Conservation (phyloP, 1,140 invertebrate genomes). For the Hyles euphorbiae region DNA sequence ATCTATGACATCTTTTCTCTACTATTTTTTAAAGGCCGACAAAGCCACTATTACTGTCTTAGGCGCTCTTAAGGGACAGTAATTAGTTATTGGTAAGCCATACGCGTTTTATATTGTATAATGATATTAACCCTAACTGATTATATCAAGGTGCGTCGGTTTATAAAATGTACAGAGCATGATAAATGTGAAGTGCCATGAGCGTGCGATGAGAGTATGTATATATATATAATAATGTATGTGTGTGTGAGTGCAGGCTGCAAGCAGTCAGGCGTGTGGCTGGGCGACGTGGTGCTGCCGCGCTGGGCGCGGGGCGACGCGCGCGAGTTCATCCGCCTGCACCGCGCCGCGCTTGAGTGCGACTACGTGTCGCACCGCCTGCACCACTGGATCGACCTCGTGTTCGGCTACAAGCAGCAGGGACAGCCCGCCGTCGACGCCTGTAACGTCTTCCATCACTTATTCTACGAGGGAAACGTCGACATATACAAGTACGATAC, state of each 20-base stretch:
- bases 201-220: too few relatives aligned
- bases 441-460: conserved; percentile 98
- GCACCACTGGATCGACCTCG: conserved; percentile 99
- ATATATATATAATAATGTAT: too few relatives aligned
- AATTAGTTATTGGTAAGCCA: too few relatives aligned
- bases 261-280: conserved; percentile 95
- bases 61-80: too few relatives aligned
- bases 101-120: too few relatives aligned
- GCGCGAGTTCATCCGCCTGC: conserved; percentile 94
- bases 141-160: too few relatives aligned
- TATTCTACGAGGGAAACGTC: conserved; percentile 99
- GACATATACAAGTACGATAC: conserved; percentile 94
- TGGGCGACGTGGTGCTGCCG: conserved; percentile 96
- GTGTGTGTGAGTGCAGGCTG: conserved; percentile 76
- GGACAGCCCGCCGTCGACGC: conserved; percentile 92
- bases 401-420: conserved; percentile 99
- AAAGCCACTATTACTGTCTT: too few relatives aligned
- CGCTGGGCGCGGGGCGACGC: conserved; percentile 98
- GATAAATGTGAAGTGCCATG: too few relatives aligned
- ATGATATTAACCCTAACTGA: too few relatives aligned
- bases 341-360: conserved; percentile 93
- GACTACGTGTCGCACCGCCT: conserved; percentile 98
- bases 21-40: too few relatives aligned
- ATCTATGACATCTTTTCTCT: too few relatives aligned
- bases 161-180: too few relatives aligned